Evolutionary conservation across 2,797 vertebrate species (phyloP), one percentile per base, ranked within the genome.

Genomic region (Mastacembelus armatus): DNA sequence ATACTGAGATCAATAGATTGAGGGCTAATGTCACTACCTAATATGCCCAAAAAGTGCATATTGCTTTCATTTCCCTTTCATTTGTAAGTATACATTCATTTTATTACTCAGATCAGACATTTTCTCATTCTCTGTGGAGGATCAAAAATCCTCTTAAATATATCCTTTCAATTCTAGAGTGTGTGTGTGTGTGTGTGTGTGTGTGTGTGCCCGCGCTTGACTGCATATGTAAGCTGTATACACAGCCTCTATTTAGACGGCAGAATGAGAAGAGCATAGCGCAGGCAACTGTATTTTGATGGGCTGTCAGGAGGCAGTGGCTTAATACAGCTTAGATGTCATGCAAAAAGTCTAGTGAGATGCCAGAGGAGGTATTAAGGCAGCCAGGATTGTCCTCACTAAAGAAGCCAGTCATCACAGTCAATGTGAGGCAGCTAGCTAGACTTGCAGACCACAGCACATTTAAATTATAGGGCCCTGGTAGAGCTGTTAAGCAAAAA

Each of bases 391-490:
- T 77, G 77, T 85, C 83, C 80, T 86, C 60, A 70, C 81, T 77
- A 42, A 77, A 80, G 82, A 76, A 80, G 59, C 71, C 76, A 78
- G 77, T 71, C 68, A 67, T 71, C 67, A 39, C 45, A 56, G 83
- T 74, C 79, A 80, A 66, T 74, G 33, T 33, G 63, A 85, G 79
- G 66, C 75, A 76, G 77, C 77, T 39, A 57, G 79, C 74, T 10
- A 81, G 85, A 87, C 87, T 84, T 86, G 81, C 85, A 90, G 90
- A 89, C 89, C 88, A 40, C 84, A 85, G 85, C 74, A 85, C 68
- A 77, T 93, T 92, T 84, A 90, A 93, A 92, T 92, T 79, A 89
- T 73, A 88, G 89, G 75, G 56, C 72, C 86, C 72, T 71, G 51
- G 59, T 80, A 91, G 83, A 80, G 81, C 80, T 84, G 87, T 84